Base-by-base conservation (phyloP, 2,113 vertebrate genomes). In the Mus musculus region DNA sequence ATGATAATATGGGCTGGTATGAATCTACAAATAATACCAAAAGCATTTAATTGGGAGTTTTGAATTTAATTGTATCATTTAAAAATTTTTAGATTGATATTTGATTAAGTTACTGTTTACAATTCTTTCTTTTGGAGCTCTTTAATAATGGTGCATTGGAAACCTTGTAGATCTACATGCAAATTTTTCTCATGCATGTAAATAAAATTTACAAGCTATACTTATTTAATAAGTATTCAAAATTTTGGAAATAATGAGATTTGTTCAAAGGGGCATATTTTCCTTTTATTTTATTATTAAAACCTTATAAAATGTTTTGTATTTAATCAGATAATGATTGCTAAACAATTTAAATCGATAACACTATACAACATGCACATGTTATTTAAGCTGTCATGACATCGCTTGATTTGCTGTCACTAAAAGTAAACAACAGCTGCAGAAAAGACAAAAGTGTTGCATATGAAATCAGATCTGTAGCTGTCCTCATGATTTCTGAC, bases 281-380 rank as follows among this genome's bases (percentile, higher is more conserved):
- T 71, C 26, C 4, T 82, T 93, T 93, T 56, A 17, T 82, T 85
- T 94, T 52, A 88, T 24, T 77, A 33, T 42, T 28, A 22, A 94
- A 88, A 87, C 61, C 24, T 82, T 73, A 26, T 54, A 76, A 90
- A 88, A 61, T 90, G 72, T 84, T 93, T 95, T 80, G 26, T 82
- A 49, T 46, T 65, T 19, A 69, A 67, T 94, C 28, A 82, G 72
- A 89, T 67, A 82, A 82, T 88, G 67, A 63, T 96, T 93, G n/a
- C 14, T 54, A 95, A 93, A 81, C 61, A 89, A 84, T 16, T 94
- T 46, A 87, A 81, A 87, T 72, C 89, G 69, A 93, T 61, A 28
- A 81, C 33, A 42, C 56, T 77, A 16, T 77, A 67, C 28, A 75
- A 36, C 63, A 9, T 1, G 36, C 24, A 76, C 28, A 30, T 46